Evolutionary conservation across 2,888 invertebrate species (phyloP).

Genomic region (Epirrhoe alternata): DNA sequence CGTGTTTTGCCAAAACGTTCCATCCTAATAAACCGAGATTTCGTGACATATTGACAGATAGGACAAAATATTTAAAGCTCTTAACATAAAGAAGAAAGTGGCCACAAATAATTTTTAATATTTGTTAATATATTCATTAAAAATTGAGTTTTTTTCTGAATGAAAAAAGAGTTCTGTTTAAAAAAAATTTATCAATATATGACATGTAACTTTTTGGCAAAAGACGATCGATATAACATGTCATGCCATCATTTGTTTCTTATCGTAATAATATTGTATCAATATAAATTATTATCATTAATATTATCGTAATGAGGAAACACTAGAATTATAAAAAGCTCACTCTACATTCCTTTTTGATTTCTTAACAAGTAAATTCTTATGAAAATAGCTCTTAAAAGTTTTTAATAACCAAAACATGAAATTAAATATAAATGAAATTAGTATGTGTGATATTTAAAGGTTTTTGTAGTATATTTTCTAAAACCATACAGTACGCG

Average conservation of each 20-base stretch:
- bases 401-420: background rate
- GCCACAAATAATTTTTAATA: no score
- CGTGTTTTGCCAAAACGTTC: background rate
- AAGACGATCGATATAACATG: background rate
- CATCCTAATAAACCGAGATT: background rate
- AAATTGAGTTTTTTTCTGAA: no score
- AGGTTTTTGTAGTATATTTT: background rate
- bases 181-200: no score
- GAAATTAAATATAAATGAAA: background rate
- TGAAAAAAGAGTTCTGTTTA: no score
- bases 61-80: no score
- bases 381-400: slow-evolving; percentile 18
- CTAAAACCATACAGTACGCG: slow-evolving; percentile 10
- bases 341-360: slow-evolving; percentile 39
- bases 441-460: slow-evolving; percentile 1
- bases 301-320: slow-evolving; percentile 6
- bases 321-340: slow-evolving; percentile 46
- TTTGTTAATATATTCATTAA: no score
- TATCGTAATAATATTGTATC: background rate
- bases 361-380: slow-evolving; percentile 14
- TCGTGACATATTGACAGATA: no score
- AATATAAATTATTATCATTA: slow-evolving; percentile 19
- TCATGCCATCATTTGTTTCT: background rate
- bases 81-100: no score
- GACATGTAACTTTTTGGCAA: background rate